Evolutionary conservation across 2,113 vertebrate species (phyloP), one percentile per base, ranked within the genome.

Genomic region (Rhea americana): DNA sequence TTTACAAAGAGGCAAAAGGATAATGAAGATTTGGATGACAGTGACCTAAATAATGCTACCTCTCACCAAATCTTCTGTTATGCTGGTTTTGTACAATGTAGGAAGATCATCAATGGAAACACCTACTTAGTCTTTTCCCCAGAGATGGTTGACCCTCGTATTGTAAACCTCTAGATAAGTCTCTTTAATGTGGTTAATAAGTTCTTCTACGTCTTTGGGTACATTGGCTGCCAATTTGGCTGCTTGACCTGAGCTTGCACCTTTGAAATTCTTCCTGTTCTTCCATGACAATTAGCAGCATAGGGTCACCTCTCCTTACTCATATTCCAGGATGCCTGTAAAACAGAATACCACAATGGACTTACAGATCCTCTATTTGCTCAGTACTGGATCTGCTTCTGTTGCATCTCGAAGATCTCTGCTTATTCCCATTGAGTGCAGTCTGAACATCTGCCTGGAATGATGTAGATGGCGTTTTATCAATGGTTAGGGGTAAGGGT

Each of bases 281-380:
- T 53, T 21, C 1, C 0, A 13, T 22, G 62, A 7, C 22, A 12
- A 0, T 25, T 39, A 1, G 14, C 62, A 15, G 39, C 25, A 7
- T 2, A 3, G 4, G 14, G 6, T 65, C 8, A 9, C 20, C 32
- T 11, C 26, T 51, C 68, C 12, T 24, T 8, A 32, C 51, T 32
- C 1, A 0, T 18, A 24, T 5, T 56, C 35, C 47, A 7, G 85
- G 2, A 1, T 22, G 28, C 14, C 45, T 20, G 37, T 72, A 3
- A 12, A 15, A 3, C 0, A 2, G 0, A 0, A 0, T n/a, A 3
- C 3, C 11, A 0, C 56, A 13, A 50, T 22, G 80, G 13, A 62
- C 13, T 48, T 11, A 0, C 13, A 21, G 63, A 71, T 61, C 30
- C 66, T 19, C n/a, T 28, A 1, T 51, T 50, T 8, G 14, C n/a